Conservation (phyloP, 2,888 invertebrate species). For the Emmelina monodactyla region DNA sequence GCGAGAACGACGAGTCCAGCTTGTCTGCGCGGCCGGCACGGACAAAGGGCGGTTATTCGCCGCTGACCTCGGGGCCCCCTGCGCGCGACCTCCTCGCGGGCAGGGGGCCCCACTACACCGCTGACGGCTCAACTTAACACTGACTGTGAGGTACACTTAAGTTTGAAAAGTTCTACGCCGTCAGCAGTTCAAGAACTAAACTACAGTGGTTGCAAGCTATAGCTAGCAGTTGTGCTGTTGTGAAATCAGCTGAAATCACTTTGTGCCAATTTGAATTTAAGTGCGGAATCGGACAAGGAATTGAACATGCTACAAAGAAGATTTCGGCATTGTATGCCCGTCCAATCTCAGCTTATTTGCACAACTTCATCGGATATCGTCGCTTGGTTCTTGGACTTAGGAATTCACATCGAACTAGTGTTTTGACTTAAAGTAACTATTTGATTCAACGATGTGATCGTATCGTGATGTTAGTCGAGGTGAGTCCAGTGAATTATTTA, state of each 20-base stretch:
- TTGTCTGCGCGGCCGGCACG: slow-evolving; percentile 85
- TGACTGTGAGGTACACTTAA: too few species aligned
- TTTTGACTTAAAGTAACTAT: too few species aligned
- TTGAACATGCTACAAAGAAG: slow-evolving; percentile 32
- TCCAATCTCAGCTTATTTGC: slow-evolving; percentile 60
- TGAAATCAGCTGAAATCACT: slow-evolving; percentile 56
- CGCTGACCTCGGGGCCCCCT: slow-evolving; percentile 12
- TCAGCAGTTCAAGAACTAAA: slow-evolving; percentile 18
- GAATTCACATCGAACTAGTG: too few species aligned
- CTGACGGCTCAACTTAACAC: background rate
- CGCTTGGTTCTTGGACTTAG: too few species aligned
- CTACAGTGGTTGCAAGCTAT: slow-evolving; percentile 40
- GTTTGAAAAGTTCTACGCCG: slow-evolving; percentile 3
- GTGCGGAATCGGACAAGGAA: slow-evolving; percentile 20
- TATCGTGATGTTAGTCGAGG: too few species aligned
- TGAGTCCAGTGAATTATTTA: too few species aligned
- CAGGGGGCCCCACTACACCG: background rate
- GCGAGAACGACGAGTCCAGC: slow-evolving; percentile 94
- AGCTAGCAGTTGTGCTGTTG: slow-evolving; percentile 43
- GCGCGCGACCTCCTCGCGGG: background rate
- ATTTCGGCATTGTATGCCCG: slow-evolving; percentile 39
- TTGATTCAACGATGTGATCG: too few species aligned
- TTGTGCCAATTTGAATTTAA: slow-evolving; percentile 20
- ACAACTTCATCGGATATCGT: slow-evolving; percentile 26
- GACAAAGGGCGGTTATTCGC: slow-evolving; percentile 42